Base-by-base conservation (phyloP, 2,797 vertebrate genomes). In the Sebastes taczanowskii region DNA sequence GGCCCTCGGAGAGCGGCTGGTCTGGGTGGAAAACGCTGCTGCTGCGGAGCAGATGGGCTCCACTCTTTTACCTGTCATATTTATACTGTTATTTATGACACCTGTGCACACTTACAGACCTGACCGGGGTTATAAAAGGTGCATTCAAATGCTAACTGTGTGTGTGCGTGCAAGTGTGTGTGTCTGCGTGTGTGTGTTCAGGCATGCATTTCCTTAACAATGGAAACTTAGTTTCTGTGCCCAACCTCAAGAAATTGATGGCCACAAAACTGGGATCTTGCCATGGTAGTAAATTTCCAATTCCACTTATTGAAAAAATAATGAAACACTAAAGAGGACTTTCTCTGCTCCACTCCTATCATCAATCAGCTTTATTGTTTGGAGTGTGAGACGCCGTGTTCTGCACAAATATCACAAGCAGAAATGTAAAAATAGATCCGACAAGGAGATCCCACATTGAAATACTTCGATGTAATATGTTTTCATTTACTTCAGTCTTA, bases 181-280 rank as follows among this genome's bases (percentile, higher is more conserved):
- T 66, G 23, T 23, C 66, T 68, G 71, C 49, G 52, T 78, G 78
- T 78, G 80, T 80, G 78, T 89, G 64, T 80, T 72, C 67, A 86
- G 77, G 83, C 90, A 89, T 86, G 83, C 69, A 87, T 87, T 94
- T 92, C 88, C 88, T 92, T 91, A 91, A 92, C 89, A 93, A 94
- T 93, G 94, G 93, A 94, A 93, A 94, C 88, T 93, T 93, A 3
- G 80, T 84, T 93, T 91, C 81, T 58, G 78, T 87, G 88, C 90
- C 90, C 88, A 86, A 91, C 92, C 93, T 88, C 91, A 93, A 90
- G 88, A 91, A 92, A 94, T 75, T 86, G 91, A 93, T 88, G 88
- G 91, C 89, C 88, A 89, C 88, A 91, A 83, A 92, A 84, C 80
- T 90, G 85, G 86, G 88, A 74, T 82, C 46, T 74, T 88, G 88